phyloP scores from a whole-genome alignment of 2,888 invertebrate genomes.

The Drosophila kokeensis region DNA sequence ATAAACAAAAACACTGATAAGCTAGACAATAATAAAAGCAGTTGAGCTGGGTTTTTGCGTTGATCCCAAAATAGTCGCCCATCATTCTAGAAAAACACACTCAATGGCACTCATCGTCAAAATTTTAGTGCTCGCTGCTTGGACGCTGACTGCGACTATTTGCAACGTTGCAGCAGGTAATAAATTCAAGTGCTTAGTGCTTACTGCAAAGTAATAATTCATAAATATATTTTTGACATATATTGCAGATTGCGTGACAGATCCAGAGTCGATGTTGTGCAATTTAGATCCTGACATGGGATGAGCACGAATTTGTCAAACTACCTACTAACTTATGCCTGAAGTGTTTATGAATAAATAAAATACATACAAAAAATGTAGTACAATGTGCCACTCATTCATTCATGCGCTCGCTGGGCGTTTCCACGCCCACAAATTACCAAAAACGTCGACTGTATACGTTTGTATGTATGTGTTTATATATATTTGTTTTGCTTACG shows the following conservation, averaged over 20 bases:
- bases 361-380: slow-evolving; percentile 24
- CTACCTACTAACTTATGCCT: slow-evolving; percentile 12
- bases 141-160: slow-evolving; percentile 26
- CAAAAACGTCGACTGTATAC: neutral
- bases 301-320: slow-evolving; percentile 23
- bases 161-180: slow-evolving; percentile 39
- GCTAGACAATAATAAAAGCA: neutral
- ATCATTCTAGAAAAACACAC: slow-evolving; percentile 2
- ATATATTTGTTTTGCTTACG: slow-evolving; percentile 28
- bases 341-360: slow-evolving; percentile 50
- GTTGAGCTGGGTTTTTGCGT: slow-evolving; percentile 5
- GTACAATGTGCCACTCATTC: slow-evolving; percentile 31
- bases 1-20: slow-evolving; percentile 20
- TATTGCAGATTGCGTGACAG: slow-evolving; percentile 62
- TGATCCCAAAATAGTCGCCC: neutral
- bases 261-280: slow-evolving; percentile 64
- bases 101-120: slow-evolving; percentile 35
- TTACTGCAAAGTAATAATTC: neutral
- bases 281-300: slow-evolving; percentile 32
- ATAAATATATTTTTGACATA: slow-evolving; percentile 1
- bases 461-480: neutral
- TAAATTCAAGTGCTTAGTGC: slow-evolving; percentile 6
- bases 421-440: neutral
- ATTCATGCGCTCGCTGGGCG: neutral
- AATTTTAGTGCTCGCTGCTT: slow-evolving; percentile 20